Evolutionary conservation across 2,113 vertebrate genomes (phyloP), one percentile per base, ranked within the genome.

Genomic region (Hirundichthys speculiger): DNA sequence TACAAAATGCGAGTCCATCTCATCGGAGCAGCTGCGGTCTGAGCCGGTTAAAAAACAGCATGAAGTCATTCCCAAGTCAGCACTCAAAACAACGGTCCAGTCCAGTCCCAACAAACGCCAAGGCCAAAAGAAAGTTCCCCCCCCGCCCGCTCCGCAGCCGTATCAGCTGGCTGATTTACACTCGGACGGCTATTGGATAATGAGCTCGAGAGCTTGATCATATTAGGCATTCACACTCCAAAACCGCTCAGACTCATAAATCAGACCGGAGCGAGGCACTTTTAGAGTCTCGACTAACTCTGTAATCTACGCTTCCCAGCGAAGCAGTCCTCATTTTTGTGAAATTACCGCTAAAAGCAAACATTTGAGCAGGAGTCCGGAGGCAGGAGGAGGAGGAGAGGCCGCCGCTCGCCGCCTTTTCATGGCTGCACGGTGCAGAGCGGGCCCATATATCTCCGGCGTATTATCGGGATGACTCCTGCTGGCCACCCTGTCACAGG

Each of bases 401-500:
- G 74, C 68, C 87, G 54, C 85, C 79, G 67, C 75, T 52, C 21
- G 83, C 86, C 62, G 77, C 68, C 84, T 70, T 13, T 84, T 85
- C 83, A 77, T 72, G 74, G 74, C 77, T 83, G 74, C 38, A 60
- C 66, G 19, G 85, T 80, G 86, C 83, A 77, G 86, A 89, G 65
- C 69, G 8, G n/a, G n/a, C n/a, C 90, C 90, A 94, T 95, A 96
- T 97, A 96, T 96, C 94, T 95, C 91, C 92, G 83, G 92, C 94
- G 95, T 96, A 97, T 97, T 96, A 94, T 91, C 90, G 90, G 84
- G 92, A 94, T 95, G 94, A 94, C 93, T 96, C 93, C 87, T 96
- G 96, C 96, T 96, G 96, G 94, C 94, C 94, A 93, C 93, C 92
- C 96, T 96, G 96, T 98, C 96, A 98, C 93, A 93, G 94, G 92